Base-by-base conservation (phyloP, 2,113 vertebrate species). In the Camelus dromedarius region DNA sequence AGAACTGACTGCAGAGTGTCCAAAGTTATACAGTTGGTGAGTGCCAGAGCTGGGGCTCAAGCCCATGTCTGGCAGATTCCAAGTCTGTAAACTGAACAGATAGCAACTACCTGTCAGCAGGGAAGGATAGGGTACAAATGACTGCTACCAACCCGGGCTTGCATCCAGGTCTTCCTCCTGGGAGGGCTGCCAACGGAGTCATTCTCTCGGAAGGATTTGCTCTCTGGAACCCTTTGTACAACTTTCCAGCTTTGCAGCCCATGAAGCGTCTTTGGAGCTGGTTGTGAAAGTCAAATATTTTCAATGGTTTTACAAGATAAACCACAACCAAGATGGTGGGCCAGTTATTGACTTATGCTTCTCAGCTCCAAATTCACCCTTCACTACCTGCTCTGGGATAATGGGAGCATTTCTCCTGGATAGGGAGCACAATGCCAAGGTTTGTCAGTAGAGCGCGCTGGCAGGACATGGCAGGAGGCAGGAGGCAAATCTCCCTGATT, bases 221-320 rank as follows among this genome's bases (percentile, higher is more conserved):
- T 58, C 46, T 52, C 46, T 76, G 24, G 15, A 67, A 62, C 8
- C 13, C 69, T 79, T 24, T 70, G 10, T 56, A 69, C 80, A 86
- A 89, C 4, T 16, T 85, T 77, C 54, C 32, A 82, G 52, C 32
- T 84, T 75, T 0, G 0, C 1, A 81, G 30, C 8, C 66, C 69
- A 24, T 7, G 42, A 67, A 52, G 9, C 69, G 11, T 91, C 81
- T 79, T 79, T 54, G 48, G 56, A 9, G 16, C 46, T 82, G 60
- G 15, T 69, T 52, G 3, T 24, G 32, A 14, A 87, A 83, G 64
- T 67, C 83, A 73, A 38, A 89, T 69, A 82, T 42, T 52, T 89
- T 77, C 79, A 82, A 22, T 26, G 3, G 75, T 88, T 85, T 81
- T 64, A 52, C 42, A 89, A 93, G n/a, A 93, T 28, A 83, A 93